phyloP scores from a whole-genome alignment of 2,113 vertebrate species.

The Tragelaphus scriptus region DNA sequence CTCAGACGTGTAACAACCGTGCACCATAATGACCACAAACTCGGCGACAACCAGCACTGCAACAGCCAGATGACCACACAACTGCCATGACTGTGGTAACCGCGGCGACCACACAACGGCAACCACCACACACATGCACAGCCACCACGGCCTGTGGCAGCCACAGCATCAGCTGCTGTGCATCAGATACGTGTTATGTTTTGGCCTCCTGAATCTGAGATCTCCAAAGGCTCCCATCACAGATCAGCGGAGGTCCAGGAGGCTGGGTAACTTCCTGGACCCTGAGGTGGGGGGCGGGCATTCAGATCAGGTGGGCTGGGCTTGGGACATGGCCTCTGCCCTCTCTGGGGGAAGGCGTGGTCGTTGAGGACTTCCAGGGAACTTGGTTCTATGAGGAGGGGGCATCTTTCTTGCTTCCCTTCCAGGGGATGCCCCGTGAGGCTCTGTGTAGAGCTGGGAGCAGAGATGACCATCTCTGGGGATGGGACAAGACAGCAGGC shows the following conservation, averaged over 20 bases:
- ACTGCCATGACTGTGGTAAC: neutral
- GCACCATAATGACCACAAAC: neutral
- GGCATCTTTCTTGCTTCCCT: neutral
- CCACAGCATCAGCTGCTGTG: accelerated
- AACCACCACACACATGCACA: neutral
- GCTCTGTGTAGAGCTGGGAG: accelerated
- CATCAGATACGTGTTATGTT: accelerated
- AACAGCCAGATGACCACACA: neutral
- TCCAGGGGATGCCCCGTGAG: neutral
- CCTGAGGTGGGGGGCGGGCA: too few relatives aligned
- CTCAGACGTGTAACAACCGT: neutral
- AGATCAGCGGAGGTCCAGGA: neutral
- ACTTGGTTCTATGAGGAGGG: neutral
- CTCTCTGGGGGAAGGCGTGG: neutral
- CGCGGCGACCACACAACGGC: neutral
- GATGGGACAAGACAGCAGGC: accelerated
- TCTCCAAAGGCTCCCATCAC: too few relatives aligned
- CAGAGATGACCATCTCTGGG: neutral
- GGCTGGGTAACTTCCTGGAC: neutral
- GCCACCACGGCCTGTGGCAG: neutral
- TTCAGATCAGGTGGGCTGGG: neutral
- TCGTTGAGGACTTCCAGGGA: too few relatives aligned
- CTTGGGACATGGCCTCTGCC: accelerated
- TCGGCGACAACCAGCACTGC: neutral
- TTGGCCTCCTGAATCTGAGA: neutral